Evolutionary conservation across 2,888 invertebrate species (phyloP).

Genomic region (Stictocephala bisonia): DNA sequence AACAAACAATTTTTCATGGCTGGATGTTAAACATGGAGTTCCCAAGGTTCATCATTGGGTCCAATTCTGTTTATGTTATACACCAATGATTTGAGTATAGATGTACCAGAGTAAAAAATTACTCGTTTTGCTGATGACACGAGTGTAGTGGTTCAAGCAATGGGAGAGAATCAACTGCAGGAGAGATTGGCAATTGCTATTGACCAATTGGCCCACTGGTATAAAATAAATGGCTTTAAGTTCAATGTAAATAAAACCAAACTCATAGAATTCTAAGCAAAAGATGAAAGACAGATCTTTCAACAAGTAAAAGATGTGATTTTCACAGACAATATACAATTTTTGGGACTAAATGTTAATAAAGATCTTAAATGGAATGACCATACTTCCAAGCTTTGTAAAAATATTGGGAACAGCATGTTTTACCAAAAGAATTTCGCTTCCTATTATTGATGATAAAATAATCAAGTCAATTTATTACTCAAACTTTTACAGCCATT

Average conservation of each 20-base stretch:
- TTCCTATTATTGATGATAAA: background rate
- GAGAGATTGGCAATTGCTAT: background rate
- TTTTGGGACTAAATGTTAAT: background rate
- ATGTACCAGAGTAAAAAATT: background rate
- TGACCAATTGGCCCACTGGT: background rate
- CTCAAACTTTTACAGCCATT: background rate
- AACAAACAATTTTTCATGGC: background rate
- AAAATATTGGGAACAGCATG: background rate
- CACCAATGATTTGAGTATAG: background rate
- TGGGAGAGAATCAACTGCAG: background rate
- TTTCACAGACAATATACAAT: background rate
- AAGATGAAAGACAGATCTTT: background rate
- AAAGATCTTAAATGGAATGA: background rate
- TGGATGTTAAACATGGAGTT: no score
- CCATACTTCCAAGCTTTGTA: background rate
- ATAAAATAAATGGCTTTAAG: background rate
- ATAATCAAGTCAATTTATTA: background rate
- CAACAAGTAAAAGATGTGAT: background rate
- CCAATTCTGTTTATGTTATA: background rate
- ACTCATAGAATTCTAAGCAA: background rate
- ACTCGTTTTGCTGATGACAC: slow-evolving; percentile 6
- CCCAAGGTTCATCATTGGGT: background rate
- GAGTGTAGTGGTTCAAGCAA: background rate
- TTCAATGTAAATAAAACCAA: background rate
- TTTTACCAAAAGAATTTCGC: background rate